Evolutionary conservation across 2,113 vertebrate species (phyloP).

Genomic region (Silurus meridionalis): DNA sequence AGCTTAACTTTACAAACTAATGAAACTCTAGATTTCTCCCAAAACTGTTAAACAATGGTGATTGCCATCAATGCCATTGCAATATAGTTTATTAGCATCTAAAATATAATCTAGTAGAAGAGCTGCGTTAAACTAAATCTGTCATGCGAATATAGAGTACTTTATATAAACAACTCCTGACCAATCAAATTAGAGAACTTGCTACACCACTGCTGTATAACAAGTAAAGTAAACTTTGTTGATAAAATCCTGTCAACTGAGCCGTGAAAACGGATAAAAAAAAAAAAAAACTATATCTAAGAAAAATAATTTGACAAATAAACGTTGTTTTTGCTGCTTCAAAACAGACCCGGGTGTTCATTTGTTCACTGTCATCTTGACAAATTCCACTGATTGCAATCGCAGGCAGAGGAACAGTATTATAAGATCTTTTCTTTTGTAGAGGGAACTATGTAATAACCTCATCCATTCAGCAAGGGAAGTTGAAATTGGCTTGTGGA

Average conservation of each 20-base stretch:
- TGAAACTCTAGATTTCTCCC: not conserved
- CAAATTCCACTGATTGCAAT: conserved; percentile 15
- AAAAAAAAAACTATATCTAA: not conserved
- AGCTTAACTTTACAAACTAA: not conserved
- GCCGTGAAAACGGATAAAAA: not conserved
- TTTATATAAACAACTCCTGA: not conserved
- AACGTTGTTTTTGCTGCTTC: not conserved
- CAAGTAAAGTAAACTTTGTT: too few relatives aligned
- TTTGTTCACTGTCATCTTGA: conserved; percentile 3
- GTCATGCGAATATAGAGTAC: not conserved
- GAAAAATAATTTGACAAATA: too few relatives aligned
- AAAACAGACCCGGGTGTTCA: not conserved
- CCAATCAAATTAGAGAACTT: not conserved
- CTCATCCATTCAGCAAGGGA: conserved; percentile 59
- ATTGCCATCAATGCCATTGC: not conserved
- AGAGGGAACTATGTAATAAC: conserved; percentile 13
- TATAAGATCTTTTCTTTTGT: conserved; percentile 6
- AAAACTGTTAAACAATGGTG: not conserved
- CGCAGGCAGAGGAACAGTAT: conserved; percentile 15
- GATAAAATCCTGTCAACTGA: not conserved
- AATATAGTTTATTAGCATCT: not conserved
- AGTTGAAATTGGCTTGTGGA: conserved; percentile 60
- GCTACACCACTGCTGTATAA: not conserved
- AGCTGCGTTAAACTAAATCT: not conserved
- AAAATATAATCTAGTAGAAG: not conserved